A percentile compares a stretch with the other conserved stretches of the same genome.
Evolutionary conservation across 1,140 invertebrate species (phyloP).

Genomic region (Zaprionus inermis): DNA sequence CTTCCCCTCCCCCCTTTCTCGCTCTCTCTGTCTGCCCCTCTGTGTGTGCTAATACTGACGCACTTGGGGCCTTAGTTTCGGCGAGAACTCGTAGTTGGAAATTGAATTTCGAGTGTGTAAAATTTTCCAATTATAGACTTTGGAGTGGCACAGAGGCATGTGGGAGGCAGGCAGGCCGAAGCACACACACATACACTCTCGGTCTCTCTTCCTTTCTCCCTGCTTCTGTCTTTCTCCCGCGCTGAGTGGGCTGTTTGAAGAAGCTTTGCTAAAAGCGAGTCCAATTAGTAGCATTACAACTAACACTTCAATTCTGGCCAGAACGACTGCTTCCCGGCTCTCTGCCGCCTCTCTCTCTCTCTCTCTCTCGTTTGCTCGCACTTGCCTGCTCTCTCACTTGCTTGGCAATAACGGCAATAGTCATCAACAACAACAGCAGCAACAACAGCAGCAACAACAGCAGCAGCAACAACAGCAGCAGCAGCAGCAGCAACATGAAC

Average conservation of each 20-base stretch:
- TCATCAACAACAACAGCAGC: conserved; percentile 19
- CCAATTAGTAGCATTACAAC: conserved; percentile 83
- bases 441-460: conserved; percentile 47
- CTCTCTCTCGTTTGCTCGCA: not conserved
- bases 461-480: conserved; percentile 38
- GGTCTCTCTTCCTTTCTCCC: not conserved
- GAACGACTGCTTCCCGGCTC: conserved; percentile 14
- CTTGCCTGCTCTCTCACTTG: conserved; percentile 15
- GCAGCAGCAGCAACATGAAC: conserved; percentile 43
- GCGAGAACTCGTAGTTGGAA: conserved; percentile 44
- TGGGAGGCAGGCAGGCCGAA: not conserved
- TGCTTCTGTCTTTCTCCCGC: not conserved
- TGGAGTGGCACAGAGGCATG: conserved; percentile 28
- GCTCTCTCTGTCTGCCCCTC: not conserved
- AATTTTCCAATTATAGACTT: conserved; percentile 81
- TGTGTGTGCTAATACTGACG: not conserved
- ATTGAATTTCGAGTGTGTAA: conserved; percentile 81
- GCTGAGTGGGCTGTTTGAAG: conserved; percentile 52
- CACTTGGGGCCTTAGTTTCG: conserved; percentile 6
- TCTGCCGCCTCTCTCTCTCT: not conserved
- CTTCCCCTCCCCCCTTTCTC: too few relatives aligned
- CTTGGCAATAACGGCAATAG: conserved; percentile 59
- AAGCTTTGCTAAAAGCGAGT: conserved; percentile 78
- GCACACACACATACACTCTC: too few relatives aligned
- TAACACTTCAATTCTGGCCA: conserved; percentile 79